Evolutionary conservation across 2,888 invertebrate genomes (phyloP).

Genomic region (Drosophila eohydei): DNA sequence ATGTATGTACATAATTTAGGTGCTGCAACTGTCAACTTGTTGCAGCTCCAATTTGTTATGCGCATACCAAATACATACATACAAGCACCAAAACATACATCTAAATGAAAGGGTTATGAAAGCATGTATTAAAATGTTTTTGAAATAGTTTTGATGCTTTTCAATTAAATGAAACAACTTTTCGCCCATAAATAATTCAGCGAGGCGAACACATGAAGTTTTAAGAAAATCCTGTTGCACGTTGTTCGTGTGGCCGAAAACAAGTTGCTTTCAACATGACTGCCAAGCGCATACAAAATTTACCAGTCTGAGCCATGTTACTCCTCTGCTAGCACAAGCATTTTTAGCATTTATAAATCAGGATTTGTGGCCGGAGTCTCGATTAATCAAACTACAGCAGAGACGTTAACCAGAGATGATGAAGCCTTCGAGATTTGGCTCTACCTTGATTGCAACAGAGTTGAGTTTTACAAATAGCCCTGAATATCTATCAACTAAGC

Average conservation of each 20-base stretch:
- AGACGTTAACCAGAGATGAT: no score
- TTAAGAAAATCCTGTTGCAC: background rate
- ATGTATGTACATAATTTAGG: slow-evolving; percentile 26
- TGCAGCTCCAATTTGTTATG: slow-evolving; percentile 46
- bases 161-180: slow-evolving; percentile 35
- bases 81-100: background rate
- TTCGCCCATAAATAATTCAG: slow-evolving; percentile 22
- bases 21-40: slow-evolving; percentile 27
- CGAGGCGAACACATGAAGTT: background rate
- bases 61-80: slow-evolving; percentile 41
- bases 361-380: background rate
- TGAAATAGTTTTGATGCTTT: slow-evolving; percentile 28
- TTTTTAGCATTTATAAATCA: background rate
- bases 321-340: background rate
- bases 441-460: background rate
- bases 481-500: background rate
- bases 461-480: background rate
- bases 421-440: no score
- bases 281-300: background rate
- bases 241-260: background rate
- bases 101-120: slow-evolving; percentile 5
- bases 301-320: background rate
- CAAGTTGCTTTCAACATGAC: slow-evolving; percentile 2
- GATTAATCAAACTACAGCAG: background rate
- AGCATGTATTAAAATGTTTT: slow-evolving; percentile 34